phyloP scores from a whole-genome alignment of 2,113 vertebrate species.

The Vanacampus margaritifer region DNA sequence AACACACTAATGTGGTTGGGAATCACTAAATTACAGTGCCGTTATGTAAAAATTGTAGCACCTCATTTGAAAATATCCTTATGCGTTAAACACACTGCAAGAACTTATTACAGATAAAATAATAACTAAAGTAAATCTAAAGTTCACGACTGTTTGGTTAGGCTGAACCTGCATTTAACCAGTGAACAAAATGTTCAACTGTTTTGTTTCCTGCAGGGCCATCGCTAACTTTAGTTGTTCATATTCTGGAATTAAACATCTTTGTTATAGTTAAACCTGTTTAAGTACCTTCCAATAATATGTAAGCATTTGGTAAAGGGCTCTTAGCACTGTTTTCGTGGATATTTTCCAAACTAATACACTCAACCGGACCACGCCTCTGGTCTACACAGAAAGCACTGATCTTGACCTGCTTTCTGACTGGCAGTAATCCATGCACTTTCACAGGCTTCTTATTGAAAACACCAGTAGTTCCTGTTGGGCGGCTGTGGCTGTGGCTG shows the following conservation, averaged over 20 bases:
- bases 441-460: constrained; percentile 18
- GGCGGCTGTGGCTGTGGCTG: constrained; percentile 1
- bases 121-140: not conserved
- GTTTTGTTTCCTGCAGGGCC: not conserved
- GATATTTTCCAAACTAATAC: constrained; percentile 45
- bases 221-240: not conserved
- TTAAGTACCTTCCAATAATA: not conserved
- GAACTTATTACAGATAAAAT: not conserved
- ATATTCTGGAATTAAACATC: not conserved
- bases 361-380: constrained; percentile 41
- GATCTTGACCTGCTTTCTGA: constrained; percentile 58
- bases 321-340: not conserved
- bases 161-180: not conserved
- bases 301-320: not conserved
- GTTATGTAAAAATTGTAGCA: not conserved
- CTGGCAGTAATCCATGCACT: constrained; percentile 38
- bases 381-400: constrained; percentile 37
- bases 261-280: constrained; percentile 8
- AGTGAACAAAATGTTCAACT: not conserved
- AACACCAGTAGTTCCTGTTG: constrained; percentile 37
- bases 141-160: not conserved
- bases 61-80: no score
- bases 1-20: not conserved
- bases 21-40: not conserved
- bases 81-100: no score